Evolutionary conservation across 2,113 vertebrate genomes (phyloP).

Genomic region (Nycticorax nycticorax): DNA sequence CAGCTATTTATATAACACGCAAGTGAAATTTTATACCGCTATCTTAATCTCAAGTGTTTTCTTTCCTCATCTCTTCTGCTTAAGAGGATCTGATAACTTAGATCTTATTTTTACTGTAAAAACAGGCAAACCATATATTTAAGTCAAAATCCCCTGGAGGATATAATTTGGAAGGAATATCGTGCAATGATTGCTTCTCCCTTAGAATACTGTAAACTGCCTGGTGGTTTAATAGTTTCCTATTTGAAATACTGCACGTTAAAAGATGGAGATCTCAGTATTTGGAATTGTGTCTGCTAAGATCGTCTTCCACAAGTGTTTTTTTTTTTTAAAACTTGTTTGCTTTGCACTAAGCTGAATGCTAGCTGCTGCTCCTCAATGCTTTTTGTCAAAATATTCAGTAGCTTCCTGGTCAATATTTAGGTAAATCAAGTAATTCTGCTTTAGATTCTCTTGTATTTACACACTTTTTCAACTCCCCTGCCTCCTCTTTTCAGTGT

Average conservation of each 20-base stretch:
- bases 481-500: background rate
- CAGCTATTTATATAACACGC: background rate
- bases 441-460: background rate
- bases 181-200: background rate
- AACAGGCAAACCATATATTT: background rate
- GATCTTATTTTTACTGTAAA: background rate
- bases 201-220: background rate
- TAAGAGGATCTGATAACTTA: background rate
- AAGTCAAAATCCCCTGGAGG: background rate
- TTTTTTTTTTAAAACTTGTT: background rate
- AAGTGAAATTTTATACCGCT: background rate
- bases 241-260: background rate
- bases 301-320: background rate
- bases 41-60: background rate
- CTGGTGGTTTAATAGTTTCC: background rate
- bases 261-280: background rate
- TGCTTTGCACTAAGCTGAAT: background rate
- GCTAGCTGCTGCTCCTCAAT: background rate
- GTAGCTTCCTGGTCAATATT: background rate
- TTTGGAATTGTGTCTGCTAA: background rate
- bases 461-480: background rate
- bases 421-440: background rate
- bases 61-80: background rate
- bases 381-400: background rate
- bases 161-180: background rate